phyloP scores from a whole-genome alignment of 2,797 vertebrate species.

The Octomys mimax region DNA sequence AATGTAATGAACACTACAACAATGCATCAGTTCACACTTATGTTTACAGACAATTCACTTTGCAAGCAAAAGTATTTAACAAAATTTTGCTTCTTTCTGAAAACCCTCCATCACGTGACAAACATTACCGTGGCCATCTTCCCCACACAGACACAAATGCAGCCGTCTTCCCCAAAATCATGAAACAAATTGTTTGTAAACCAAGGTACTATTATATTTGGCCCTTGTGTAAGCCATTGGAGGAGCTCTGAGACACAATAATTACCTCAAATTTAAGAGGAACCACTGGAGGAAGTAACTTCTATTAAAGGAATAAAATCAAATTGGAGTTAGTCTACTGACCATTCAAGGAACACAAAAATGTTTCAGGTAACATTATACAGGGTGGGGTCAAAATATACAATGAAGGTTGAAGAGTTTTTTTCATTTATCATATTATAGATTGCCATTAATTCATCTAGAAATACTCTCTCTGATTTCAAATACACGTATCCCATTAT shows the following conservation, averaged over 20 bases:
- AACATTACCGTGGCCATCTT: neutral
- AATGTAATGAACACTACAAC: neutral
- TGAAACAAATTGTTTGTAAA: neutral
- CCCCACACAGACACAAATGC: no score
- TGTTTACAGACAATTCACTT: no score
- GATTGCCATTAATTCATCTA: no score
- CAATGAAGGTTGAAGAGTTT: neutral
- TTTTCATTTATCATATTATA: neutral
- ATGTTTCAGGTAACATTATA: neutral
- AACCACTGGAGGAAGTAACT: slow-evolving; percentile 29
- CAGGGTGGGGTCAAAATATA: neutral
- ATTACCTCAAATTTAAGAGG: neutral
- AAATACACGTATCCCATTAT: no score
- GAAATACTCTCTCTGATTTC: no score
- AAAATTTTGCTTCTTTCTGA: neutral
- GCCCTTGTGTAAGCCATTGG: neutral
- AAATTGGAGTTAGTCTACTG: slow-evolving; percentile 1
- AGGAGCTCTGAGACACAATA: neutral
- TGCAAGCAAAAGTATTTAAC: no score
- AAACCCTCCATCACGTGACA: neutral
- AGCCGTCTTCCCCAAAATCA: no score
- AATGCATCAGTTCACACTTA: neutral
- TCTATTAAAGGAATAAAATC: slow-evolving; percentile 33
- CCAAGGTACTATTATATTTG: neutral
- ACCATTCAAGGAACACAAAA: neutral